A percentile compares a stretch with the other conserved stretches of the same genome.
Conservation (phyloP, 2,888 invertebrate genomes). For the Hirtodrosophila cameraria region DNA sequence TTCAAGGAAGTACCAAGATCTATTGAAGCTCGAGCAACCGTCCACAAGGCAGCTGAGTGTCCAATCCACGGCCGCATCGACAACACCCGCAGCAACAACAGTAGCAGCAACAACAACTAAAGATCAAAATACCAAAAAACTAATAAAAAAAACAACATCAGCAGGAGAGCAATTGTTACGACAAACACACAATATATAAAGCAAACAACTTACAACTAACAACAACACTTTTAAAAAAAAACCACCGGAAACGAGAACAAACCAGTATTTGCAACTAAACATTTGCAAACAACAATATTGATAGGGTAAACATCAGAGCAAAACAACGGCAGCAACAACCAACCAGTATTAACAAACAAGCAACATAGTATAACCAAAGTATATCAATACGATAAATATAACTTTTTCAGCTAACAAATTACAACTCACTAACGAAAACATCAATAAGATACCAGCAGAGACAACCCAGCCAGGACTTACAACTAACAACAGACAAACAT, state of each 20-base stretch:
- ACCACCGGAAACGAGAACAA: background rate
- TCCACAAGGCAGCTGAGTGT: constrained; percentile 29
- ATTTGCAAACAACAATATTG: background rate
- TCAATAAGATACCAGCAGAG: background rate
- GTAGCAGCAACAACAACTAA: constrained; percentile 6
- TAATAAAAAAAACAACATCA: background rate
- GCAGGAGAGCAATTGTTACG: background rate
- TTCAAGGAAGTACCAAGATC: background rate
- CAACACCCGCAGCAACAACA: constrained; percentile 3
- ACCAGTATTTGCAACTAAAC: background rate
- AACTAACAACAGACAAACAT: background rate
- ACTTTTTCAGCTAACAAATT: too few relatives aligned
- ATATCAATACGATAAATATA: too few relatives aligned
- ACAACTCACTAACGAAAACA: background rate
- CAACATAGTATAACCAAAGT: too few relatives aligned
- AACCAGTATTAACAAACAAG: background rate
- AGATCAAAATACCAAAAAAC: background rate
- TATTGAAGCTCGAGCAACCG: constrained; percentile 35
- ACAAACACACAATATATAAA: background rate
- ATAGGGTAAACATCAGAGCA: too few relatives aligned
- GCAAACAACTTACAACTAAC: background rate
- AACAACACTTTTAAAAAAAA: background rate
- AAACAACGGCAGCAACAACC: constrained; percentile 1
- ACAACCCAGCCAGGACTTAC: background rate
- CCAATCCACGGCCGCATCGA: constrained; percentile 11